Conservation (phyloP, 2,888 invertebrate genomes). For the Dilophus febrilis region DNA sequence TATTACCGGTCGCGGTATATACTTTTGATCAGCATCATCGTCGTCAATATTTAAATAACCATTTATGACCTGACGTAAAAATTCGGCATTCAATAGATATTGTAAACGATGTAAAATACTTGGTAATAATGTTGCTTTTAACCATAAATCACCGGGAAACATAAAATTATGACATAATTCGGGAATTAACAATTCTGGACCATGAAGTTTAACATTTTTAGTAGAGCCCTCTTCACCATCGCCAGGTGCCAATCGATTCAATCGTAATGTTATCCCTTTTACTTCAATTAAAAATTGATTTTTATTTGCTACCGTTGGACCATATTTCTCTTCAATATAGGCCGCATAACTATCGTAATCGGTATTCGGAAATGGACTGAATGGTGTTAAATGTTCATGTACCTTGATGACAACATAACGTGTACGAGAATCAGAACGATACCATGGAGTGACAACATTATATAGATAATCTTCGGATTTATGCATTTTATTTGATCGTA, state of each 20-base stretch:
- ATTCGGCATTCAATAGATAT: constrained; percentile 24
- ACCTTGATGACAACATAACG: constrained; percentile 56
- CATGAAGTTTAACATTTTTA: constrained; percentile 32
- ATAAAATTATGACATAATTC: constrained; percentile 64
- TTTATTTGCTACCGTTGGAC: constrained; percentile 34
- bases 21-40: no score
- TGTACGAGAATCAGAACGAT: constrained; percentile 36
- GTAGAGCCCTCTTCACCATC: constrained; percentile 2
- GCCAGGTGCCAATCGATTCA: constrained; percentile 23
- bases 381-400: constrained; percentile 44
- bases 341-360: constrained; percentile 45
- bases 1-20: constrained; percentile 14
- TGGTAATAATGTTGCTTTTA: constrained; percentile 70
- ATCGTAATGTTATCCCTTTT: constrained; percentile 29
- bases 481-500: constrained; percentile 35
- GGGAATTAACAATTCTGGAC: constrained; percentile 56
- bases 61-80: constrained; percentile 26
- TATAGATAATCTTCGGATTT: constrained; percentile 44
- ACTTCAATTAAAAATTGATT: constrained; percentile 70
- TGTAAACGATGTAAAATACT: constrained; percentile 57
- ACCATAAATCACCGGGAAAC: constrained; percentile 63
- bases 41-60: constrained; percentile 16
- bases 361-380: constrained; percentile 45
- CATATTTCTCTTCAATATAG: constrained; percentile 63
- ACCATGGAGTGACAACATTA: constrained; percentile 75